phyloP scores from a whole-genome alignment of 2,113 vertebrate genomes.

The Vireo altiloquus region DNA sequence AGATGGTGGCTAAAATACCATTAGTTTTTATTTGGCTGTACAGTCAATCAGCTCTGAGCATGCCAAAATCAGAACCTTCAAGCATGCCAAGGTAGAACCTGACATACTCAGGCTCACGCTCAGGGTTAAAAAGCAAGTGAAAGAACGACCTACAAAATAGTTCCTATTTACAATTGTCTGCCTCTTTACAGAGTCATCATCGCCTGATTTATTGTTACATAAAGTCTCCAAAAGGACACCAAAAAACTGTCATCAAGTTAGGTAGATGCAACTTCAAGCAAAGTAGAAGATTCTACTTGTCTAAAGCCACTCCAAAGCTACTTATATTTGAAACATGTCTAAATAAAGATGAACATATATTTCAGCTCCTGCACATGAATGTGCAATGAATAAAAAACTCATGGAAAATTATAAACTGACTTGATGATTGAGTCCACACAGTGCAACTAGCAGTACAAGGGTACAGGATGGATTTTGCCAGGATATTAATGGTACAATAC shows the following conservation, averaged over 20 bases:
- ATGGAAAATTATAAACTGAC: background rate
- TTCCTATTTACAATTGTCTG: background rate
- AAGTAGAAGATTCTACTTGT: background rate
- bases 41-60: background rate
- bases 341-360: background rate
- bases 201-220: background rate
- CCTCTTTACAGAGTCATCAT: background rate
- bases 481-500: background rate
- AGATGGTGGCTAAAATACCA: background rate
- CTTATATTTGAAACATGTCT: background rate
- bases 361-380: background rate
- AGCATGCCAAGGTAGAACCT: background rate
- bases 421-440: background rate
- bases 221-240: background rate
- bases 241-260: background rate
- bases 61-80: background rate
- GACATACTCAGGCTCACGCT: background rate
- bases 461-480: background rate
- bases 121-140: background rate
- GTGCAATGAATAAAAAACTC: background rate
- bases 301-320: background rate
- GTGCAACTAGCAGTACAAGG: background rate
- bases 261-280: background rate
- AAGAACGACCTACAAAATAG: background rate
- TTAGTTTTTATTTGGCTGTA: background rate